Evolutionary conservation across 2,113 vertebrate genomes (phyloP).

Genomic region (Alaudala cheleensis): DNA sequence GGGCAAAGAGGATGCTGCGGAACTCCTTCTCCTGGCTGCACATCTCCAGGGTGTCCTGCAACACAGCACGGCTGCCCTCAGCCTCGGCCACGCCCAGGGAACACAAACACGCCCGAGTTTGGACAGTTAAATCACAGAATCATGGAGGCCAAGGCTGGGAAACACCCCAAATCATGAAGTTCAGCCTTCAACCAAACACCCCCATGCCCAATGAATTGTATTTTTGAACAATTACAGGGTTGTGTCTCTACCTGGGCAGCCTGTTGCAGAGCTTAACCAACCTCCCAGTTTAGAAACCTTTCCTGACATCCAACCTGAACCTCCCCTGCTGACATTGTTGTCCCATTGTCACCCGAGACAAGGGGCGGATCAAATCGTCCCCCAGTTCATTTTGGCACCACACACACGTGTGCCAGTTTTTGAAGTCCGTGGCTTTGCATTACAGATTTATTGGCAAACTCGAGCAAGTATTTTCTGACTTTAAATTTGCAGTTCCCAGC

Average conservation of each 20-base stretch:
- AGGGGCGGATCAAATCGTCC: neutral
- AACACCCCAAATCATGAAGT: neutral
- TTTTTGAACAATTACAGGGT: neutral
- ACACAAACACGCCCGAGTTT: accelerated
- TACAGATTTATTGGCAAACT: neutral
- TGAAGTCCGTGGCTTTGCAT: neutral
- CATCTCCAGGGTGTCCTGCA: constrained; percentile 93
- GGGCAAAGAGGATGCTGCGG: constrained; percentile 90
- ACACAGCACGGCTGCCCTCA: neutral
- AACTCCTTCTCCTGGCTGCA: constrained; percentile 90
- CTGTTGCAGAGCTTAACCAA: neutral
- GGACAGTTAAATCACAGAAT: neutral
- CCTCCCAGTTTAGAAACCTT: neutral
- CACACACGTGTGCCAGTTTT: neutral
- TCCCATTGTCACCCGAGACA: neutral
- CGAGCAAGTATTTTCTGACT: neutral
- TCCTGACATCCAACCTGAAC: neutral
- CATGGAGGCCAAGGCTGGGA: neutral
- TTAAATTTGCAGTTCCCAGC: neutral
- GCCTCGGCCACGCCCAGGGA: accelerated
- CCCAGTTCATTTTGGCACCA: neutral
- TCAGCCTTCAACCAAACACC: accelerated
- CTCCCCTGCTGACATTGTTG: accelerated
- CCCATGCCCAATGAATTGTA: neutral
- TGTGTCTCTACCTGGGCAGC: neutral